These are phyloP conservation scores for Saguinus midas DNA, from an alignment of 2,113 vertebrate species.

Conservation along the genomic window DNA sequence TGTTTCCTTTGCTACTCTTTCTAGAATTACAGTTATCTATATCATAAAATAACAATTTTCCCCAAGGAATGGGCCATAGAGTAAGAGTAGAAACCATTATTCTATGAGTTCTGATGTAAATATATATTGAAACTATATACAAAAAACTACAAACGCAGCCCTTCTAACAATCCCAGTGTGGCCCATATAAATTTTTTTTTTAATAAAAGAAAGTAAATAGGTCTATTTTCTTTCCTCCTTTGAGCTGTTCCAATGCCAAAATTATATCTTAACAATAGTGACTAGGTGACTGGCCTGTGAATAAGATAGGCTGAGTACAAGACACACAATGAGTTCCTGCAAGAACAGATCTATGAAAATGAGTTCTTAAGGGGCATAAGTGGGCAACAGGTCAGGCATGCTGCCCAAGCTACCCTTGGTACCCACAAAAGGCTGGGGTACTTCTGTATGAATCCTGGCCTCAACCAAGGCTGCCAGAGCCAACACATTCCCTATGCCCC, in stretches of 20 bases:
- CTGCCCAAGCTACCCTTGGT: neutral
- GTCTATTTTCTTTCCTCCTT: neutral
- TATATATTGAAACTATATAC: neutral
- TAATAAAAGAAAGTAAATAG: neutral
- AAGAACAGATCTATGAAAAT: neutral
- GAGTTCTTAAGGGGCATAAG: neutral
- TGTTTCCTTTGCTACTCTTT: constrained; percentile 22
- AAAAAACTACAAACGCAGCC: constrained; percentile 10
- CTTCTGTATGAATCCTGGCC: neutral
- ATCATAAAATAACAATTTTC: neutral
- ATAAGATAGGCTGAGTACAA: neutral
- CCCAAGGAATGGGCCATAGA: constrained; percentile 25
- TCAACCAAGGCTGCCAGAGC: neutral
- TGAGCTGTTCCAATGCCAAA: neutral
- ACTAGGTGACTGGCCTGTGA: neutral
- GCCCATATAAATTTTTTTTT: constrained; percentile 11
- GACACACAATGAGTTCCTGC: neutral
- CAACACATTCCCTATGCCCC: neutral
- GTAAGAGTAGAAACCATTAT: constrained; percentile 40
- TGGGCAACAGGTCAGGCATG: neutral
- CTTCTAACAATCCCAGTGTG: constrained; percentile 17
- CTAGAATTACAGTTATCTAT: constrained; percentile 1
- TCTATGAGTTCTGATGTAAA: constrained; percentile 54
- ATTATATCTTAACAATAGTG: neutral
- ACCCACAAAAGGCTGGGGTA: neutral